A percentile compares a stretch with the other conserved stretches of the same genome.
Conservation (phyloP, 1,140 invertebrate species). For the Leptinotarsa texana region DNA sequence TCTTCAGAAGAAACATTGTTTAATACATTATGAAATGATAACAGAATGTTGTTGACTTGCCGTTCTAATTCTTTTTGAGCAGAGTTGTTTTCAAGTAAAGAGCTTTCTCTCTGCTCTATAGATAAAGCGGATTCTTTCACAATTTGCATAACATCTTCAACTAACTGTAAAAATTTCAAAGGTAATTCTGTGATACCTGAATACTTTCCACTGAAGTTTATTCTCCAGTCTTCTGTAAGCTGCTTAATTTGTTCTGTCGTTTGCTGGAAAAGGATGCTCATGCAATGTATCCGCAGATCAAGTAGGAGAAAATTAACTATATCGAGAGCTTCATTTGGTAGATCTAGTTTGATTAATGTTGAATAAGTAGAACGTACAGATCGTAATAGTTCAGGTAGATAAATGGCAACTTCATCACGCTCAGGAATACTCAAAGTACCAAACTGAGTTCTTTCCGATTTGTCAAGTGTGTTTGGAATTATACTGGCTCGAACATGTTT, state of each 20-base stretch:
- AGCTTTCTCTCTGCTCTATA: slow-evolving; percentile 70
- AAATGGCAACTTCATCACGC: slow-evolving; percentile 65
- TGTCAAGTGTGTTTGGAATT: slow-evolving; percentile 62
- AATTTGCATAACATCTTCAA: slow-evolving; percentile 81
- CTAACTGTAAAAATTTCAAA: slow-evolving; percentile 78
- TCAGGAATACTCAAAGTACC: slow-evolving; percentile 57
- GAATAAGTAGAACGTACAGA: slow-evolving; percentile 72
- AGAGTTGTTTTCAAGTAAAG: slow-evolving; percentile 66
- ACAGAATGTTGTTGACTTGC: slow-evolving; percentile 74
- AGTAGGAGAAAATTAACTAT: slow-evolving; percentile 83
- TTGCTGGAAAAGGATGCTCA: slow-evolving; percentile 83
- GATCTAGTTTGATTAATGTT: slow-evolving; percentile 73
- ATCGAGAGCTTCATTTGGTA: slow-evolving; percentile 79
- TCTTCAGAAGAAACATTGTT: slow-evolving; percentile 67
- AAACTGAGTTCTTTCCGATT: slow-evolving; percentile 53
- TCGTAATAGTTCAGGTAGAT: slow-evolving; percentile 79
- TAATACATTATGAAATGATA: slow-evolving; percentile 66
- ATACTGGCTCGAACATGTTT: slow-evolving; percentile 68
- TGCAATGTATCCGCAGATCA: slow-evolving; percentile 85
- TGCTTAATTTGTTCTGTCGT: slow-evolving; percentile 77
- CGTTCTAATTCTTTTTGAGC: slow-evolving; percentile 70
- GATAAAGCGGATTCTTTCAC: slow-evolving; percentile 84
- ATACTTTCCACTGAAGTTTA: slow-evolving; percentile 79
- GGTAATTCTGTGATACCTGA: slow-evolving; percentile 85
- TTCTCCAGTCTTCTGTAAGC: slow-evolving; percentile 88